These are phyloP conservation scores for Acridotheres tristis DNA, from an alignment of 2,797 vertebrate genomes.

Conservation along the genomic window DNA sequence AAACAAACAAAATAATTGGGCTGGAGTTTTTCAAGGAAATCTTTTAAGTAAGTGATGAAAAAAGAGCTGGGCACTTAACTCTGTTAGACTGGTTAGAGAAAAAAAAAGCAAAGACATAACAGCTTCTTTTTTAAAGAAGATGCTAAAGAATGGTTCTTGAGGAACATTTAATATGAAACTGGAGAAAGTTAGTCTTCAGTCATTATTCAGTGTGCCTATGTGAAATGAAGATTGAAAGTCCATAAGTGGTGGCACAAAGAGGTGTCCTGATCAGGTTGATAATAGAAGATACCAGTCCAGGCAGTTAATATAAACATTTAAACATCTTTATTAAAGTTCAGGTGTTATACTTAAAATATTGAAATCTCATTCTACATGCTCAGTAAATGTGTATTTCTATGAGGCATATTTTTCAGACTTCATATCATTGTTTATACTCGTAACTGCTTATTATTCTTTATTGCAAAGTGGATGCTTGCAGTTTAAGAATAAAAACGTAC, in stretches of 20 bases:
- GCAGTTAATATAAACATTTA: background rate
- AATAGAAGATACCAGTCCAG: background rate
- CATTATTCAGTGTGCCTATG: background rate
- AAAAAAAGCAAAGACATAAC: background rate
- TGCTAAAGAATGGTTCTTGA: background rate
- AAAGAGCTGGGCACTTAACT: slow-evolving; percentile 65
- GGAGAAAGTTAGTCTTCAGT: background rate
- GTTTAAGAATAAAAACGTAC: background rate
- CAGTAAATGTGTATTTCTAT: background rate
- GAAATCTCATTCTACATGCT: background rate
- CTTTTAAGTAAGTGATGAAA: slow-evolving; percentile 27
- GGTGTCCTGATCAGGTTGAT: background rate
- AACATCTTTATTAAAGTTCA: background rate
- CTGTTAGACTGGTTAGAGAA: slow-evolving; percentile 27
- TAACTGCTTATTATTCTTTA: background rate
- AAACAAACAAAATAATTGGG: slow-evolving; percentile 27
- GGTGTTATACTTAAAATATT: background rate
- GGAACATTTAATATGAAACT: background rate
- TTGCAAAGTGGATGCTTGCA: background rate
- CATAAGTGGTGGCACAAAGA: background rate
- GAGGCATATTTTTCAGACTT: background rate
- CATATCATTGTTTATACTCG: background rate
- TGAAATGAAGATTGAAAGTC: background rate
- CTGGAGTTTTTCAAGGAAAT: slow-evolving; percentile 38
- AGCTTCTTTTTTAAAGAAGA: background rate